Conservation (phyloP, 2,888 invertebrate species). For the Drosophila fulvimacula region DNA sequence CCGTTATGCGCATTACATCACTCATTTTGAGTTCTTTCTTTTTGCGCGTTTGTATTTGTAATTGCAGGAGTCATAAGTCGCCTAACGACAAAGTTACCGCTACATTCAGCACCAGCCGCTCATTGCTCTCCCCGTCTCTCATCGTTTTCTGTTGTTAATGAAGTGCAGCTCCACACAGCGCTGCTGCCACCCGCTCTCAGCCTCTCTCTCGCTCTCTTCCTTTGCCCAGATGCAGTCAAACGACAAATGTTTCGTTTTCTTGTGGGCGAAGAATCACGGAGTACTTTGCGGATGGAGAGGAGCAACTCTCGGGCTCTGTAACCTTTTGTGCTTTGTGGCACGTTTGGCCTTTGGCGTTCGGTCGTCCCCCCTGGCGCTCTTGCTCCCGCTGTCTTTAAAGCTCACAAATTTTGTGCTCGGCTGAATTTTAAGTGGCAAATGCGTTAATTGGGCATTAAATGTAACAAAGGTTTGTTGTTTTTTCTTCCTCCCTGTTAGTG, state of each 20-base stretch:
- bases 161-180: constrained; percentile 59
- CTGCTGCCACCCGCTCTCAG: constrained; percentile 6
- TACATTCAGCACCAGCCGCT: constrained; percentile 18
- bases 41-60: constrained; percentile 60
- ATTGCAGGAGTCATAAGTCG: constrained; percentile 70
- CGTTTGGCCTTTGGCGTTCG: constrained; percentile 48
- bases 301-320: constrained; percentile 26
- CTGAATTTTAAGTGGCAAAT: constrained; percentile 68
- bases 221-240: constrained; percentile 50
- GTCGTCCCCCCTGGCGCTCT: not conserved
- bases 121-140: not conserved
- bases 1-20: constrained; percentile 75
- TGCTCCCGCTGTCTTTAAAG: constrained; percentile 35
- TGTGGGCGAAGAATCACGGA: constrained; percentile 30
- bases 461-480: constrained; percentile 33
- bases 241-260: constrained; percentile 64
- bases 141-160: constrained; percentile 46
- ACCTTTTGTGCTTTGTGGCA: constrained; percentile 65
- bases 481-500: not conserved
- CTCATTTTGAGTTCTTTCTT: constrained; percentile 57
- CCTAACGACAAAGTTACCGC: constrained; percentile 59
- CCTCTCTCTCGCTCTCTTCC: not conserved
- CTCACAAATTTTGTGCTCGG: constrained; percentile 64
- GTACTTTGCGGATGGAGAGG: not conserved
- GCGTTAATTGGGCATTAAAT: constrained; percentile 79